Evolutionary conservation across 92 coral and sea anemone genomes (phyloP), one percentile per base, ranked within the genome.

Genomic region (Palythoa caribaeorum): DNA sequence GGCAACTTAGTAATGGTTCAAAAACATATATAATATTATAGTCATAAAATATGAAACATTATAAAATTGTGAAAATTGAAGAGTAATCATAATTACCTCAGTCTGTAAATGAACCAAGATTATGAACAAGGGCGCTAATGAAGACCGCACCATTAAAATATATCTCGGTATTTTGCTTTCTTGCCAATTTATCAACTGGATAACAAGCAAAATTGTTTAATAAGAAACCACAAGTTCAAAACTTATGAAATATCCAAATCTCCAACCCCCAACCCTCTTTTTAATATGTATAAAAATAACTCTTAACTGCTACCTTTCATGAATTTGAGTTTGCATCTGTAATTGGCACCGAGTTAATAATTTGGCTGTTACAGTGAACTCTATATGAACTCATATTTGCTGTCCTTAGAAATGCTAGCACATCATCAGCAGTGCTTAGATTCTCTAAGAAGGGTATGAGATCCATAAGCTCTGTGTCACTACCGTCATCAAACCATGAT

Each of bases 401-500:
- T 47, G 92, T 93, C 57, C 98, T 93, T 77, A 95, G 81, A 86
- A 87, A 92, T 70, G 96, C 89, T 83, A 96, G 91, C 76, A 97
- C 99, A 70, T 97, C 99, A 11, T 97, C 99, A 6, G 91, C 93
- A 37, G 96, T 92, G 90, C 90, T 96, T 88, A 97, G 78, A 35
- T 89, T 84, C 89, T 97, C 99, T 55, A 97, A 89, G 87, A 97
- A 92, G 16, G 99, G 99, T 38, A 97, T 94, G 78, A 97, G 93
- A 38, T 97, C 96, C 83, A 92, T 91, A 9, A 97, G 92, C 80
- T 97, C 99, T 76, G 92, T 91, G 53, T 97, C 98, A 37, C 87
- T 86, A 69, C 90, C 95, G 84, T 97, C 99, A 59, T 97, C 99
- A 94, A 97, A 97, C 99, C 99, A 97, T 1, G 99, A 97, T 11